Evolutionary conservation across 2,888 invertebrate species (phyloP).

Genomic region (Stenchaetothrips biformis): DNA sequence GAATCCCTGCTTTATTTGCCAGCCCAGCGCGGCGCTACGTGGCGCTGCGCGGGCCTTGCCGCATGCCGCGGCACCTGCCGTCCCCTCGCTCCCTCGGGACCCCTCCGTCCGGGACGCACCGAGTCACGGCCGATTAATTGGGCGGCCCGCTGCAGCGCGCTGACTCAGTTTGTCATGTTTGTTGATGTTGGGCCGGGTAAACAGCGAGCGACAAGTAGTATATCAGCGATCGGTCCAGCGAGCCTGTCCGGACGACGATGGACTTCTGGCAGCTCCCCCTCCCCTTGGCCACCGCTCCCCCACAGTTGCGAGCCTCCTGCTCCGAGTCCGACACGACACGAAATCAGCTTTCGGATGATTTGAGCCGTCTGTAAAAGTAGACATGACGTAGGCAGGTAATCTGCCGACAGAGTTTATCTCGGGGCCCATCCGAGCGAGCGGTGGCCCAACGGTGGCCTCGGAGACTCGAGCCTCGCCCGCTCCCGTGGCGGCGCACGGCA

Average conservation of each 20-base stretch:
- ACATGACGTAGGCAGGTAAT: constrained; percentile 16
- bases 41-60: neutral
- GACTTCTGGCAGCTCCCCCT: too few species aligned
- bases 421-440: constrained; percentile 4
- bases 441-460: neutral
- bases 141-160: neutral
- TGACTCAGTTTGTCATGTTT: neutral
- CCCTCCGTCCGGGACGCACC: too few species aligned
- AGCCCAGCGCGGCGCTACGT: neutral
- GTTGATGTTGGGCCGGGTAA: constrained; percentile 6
- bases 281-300: neutral
- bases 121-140: neutral
- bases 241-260: neutral
- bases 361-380: constrained; percentile 19
- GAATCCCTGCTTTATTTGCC: neutral
- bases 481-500: too few species aligned
- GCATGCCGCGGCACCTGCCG: neutral
- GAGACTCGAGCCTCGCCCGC: too few species aligned
- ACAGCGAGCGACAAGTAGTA: constrained; percentile 16
- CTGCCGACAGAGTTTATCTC: constrained; percentile 20
- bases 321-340: neutral
- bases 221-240: constrained; percentile 17
- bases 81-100: too few species aligned
- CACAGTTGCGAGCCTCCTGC: neutral
- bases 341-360: constrained; percentile 17